Evolutionary conservation across 2,113 vertebrate species (phyloP).

Genomic region (Rhinopithecus roxellana): DNA sequence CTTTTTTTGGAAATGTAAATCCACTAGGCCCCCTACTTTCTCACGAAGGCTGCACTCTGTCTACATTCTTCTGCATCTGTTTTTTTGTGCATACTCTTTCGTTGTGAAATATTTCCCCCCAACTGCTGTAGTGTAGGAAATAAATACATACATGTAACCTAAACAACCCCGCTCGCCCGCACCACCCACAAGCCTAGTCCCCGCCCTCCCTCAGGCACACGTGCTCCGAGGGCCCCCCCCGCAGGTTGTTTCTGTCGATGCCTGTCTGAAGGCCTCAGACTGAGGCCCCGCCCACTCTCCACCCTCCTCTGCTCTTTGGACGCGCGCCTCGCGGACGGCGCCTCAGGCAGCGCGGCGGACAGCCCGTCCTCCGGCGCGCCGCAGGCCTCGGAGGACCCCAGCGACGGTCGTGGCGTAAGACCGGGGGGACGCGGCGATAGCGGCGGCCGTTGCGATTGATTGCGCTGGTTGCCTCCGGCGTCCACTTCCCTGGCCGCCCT

Average conservation of each 20-base stretch:
- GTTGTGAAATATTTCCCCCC: neutral
- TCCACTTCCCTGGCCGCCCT: fast-evolving
- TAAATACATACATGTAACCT: fast-evolving
- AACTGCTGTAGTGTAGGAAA: fast-evolving
- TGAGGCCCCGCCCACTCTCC: neutral
- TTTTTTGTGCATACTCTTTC: neutral
- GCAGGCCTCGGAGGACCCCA: neutral
- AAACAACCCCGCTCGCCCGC: fast-evolving
- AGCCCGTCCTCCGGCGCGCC: neutral
- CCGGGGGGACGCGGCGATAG: neutral
- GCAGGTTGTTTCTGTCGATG: neutral
- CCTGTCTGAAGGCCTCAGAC: neutral
- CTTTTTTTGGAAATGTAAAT: neutral
- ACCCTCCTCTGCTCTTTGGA: neutral
- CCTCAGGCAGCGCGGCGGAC: constrained; percentile 46
- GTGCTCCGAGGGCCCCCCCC: neutral
- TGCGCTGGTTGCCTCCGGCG: neutral
- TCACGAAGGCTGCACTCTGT: neutral
- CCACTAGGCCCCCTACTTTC: neutral
- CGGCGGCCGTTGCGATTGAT: neutral
- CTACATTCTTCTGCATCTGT: neutral
- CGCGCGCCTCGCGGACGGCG: constrained; percentile 55
- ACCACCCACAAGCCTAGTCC: fast-evolving
- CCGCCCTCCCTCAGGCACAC: neutral
- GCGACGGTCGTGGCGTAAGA: neutral